Evolutionary conservation across 2,888 invertebrate genomes (phyloP), one percentile per base, ranked within the genome.

Genomic region (Choreutis nemorana): DNA sequence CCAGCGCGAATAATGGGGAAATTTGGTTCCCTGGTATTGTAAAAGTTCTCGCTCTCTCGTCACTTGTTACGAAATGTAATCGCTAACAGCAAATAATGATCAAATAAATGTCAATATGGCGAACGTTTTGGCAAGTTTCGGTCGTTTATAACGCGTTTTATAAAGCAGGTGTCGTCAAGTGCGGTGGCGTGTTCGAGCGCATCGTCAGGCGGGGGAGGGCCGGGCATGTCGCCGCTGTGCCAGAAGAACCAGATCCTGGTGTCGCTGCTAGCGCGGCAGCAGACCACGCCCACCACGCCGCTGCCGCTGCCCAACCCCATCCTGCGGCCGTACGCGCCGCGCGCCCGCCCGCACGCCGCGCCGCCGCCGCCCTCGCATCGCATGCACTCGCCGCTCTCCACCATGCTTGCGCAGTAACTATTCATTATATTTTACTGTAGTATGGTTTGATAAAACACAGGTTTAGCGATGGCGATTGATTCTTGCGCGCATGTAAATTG

Each of bases 191-290:
- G 81, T 14, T 79, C 82, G 8, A 81, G 85, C n/a, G 77, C 82
- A 9, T 55, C 67, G 16, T 48, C 57, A 4, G 51, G 55, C 22
- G 48, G 58, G 4, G 61, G 54, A 39, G 50, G 51, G 36, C 45
- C 62, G 23, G 70, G 70, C 43, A 79, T 72, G 61, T 90, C 89
- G 45, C 85, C 86, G 41, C 77, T 94, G 28, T 90, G 90, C 65
- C 87, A 90, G 63, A 87, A 86, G 57, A 94, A 94, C 62, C 87
- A 87, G 60, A 93, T 94, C 86, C 78, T 94, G 42, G 93, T 92
- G 21, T 87, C 87, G 23, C 66, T 94, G 45, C 68, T 94, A 53
- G 91, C 90, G 30, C 87, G 89, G 56, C 87, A 89, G 45, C 86
- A 87, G 39, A 81, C 85, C 14, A 72, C 81, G 41, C 84, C 86